Evolutionary conservation across 1,140 invertebrate genomes (phyloP).

Genomic region (Penaeus vannamei): DNA sequence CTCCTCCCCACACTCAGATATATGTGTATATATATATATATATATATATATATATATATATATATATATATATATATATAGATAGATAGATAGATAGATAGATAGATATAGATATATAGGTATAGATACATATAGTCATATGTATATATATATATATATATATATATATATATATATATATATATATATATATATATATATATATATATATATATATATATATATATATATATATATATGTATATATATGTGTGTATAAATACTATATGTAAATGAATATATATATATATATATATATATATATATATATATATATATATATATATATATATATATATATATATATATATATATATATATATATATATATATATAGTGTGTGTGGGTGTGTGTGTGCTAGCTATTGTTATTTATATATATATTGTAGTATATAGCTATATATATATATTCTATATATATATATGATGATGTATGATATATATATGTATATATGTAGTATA

Average conservation of each 20-base stretch:
- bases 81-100: not conserved
- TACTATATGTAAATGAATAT: conserved; percentile 20
- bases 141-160: not conserved
- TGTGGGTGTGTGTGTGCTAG: too few relatives aligned
- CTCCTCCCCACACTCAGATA: not conserved
- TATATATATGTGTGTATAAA: conserved; percentile 29
- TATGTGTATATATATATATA: conserved; percentile 21
- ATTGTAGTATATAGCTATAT: too few relatives aligned
- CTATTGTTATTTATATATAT: too few relatives aligned
- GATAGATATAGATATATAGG: not conserved
- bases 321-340: conserved; percentile 33
- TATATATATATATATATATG: conserved; percentile 30
- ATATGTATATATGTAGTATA: conserved; percentile 35
- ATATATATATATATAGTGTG: conserved; percentile 10
- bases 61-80: not conserved
- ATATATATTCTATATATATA: too few relatives aligned
- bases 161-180: not conserved
- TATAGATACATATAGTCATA: not conserved
- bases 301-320: conserved; percentile 30
- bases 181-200: not conserved
- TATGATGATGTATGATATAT: too few relatives aligned
- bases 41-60: not conserved
- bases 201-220: conserved; percentile 22
- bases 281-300: conserved; percentile 29
- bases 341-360: conserved; percentile 33